Evolutionary conservation across 2,888 invertebrate genomes (phyloP).

Genomic region (Invenusta paracnida): DNA sequence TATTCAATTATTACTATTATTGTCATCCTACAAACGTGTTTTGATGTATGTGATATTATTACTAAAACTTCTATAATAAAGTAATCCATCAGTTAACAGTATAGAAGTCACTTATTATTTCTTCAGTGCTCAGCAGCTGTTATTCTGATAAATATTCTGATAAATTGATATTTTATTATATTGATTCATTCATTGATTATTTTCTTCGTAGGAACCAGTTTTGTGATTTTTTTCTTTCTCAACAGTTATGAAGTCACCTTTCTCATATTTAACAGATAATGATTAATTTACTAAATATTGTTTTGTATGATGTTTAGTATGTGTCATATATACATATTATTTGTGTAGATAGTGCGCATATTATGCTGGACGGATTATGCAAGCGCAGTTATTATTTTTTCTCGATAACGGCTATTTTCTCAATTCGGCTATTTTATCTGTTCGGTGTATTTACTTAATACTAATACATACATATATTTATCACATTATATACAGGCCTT

Average conservation of each 20-base stretch:
- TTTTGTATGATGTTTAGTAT: too few species aligned
- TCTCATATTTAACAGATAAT: not conserved
- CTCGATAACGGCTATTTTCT: too few species aligned
- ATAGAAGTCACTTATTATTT: not conserved
- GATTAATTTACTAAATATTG: not conserved
- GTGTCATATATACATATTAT: too few species aligned
- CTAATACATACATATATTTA: too few species aligned
- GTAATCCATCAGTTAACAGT: too few species aligned
- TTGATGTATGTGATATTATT: not conserved
- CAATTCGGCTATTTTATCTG: too few species aligned
- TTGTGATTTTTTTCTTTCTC: not conserved
- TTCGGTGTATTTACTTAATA: too few species aligned
- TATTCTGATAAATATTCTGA: not conserved
- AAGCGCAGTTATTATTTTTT: too few species aligned
- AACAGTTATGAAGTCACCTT: not conserved
- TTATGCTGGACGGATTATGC: too few species aligned
- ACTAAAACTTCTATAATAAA: not conserved
- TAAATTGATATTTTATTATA: not conserved
- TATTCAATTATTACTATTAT: too few species aligned
- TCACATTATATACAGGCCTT: too few species aligned
- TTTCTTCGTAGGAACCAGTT: slow-evolving; percentile 17
- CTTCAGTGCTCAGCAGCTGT: not conserved
- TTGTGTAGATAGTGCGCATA: too few species aligned
- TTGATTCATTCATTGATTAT: not conserved
- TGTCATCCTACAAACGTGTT: not conserved